A percentile compares a stretch with the other conserved stretches of the same genome.
Evolutionary conservation across 2,113 vertebrate species (phyloP).

Genomic region (Rhadina sibilatrix): DNA sequence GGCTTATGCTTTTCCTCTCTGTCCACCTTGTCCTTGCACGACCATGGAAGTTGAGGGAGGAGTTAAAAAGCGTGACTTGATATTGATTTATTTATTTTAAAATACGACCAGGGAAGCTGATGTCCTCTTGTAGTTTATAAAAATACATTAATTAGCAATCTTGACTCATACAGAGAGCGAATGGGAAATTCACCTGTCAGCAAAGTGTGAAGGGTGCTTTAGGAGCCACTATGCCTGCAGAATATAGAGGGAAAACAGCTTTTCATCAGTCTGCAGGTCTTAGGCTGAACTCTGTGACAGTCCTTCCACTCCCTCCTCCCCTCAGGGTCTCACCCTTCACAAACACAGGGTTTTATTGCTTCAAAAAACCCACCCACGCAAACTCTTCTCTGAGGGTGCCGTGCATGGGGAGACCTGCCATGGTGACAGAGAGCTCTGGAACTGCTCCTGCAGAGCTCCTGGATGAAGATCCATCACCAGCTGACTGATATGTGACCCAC

Average conservation of each 20-base stretch:
- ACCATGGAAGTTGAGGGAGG: neutral
- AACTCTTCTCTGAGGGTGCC: neutral
- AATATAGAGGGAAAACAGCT: neutral
- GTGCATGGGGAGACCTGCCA: neutral
- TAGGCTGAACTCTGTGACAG: neutral
- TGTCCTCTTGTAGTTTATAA: neutral
- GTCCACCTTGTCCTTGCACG: neutral
- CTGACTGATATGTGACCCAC: constrained; percentile 90
- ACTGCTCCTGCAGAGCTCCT: constrained; percentile 74
- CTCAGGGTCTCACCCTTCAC: neutral
- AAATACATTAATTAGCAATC: neutral
- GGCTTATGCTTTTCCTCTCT: neutral
- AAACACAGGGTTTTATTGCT: neutral
- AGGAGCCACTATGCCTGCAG: neutral
- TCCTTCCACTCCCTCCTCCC: neutral
- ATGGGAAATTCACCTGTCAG: neutral
- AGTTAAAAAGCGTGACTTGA: neutral
- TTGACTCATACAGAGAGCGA: neutral
- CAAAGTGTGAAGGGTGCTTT: neutral
- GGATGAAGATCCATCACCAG: constrained; percentile 91
- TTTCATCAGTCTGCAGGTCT: neutral
- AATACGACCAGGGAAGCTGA: neutral
- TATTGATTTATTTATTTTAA: neutral
- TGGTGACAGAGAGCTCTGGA: constrained; percentile 61
- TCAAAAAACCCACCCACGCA: neutral